Base-by-base conservation (phyloP, 2,797 vertebrate species). In the Anguilla pacifica region DNA sequence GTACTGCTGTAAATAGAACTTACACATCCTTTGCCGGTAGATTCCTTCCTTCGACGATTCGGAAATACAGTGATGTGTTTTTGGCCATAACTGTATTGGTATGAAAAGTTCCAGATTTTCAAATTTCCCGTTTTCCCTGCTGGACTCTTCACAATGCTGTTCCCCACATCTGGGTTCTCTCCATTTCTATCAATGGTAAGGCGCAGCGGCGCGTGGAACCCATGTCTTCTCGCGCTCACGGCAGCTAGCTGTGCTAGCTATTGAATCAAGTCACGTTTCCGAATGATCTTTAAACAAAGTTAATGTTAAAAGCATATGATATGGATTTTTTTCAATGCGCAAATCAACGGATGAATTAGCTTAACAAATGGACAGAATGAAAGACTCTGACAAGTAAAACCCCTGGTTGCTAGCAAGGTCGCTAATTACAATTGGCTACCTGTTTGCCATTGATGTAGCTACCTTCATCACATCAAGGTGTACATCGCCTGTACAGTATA, bases 1-100 rank as follows among this genome's bases (percentile, higher is more conserved):
- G 3, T 79, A 22, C 43, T 79, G 39, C 9, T 51, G 9, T 57
- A 7, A 15, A 51, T 64, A 74, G 89, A 92, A 96, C 97, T 98
- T 93, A 98, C 97, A 98, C 97, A 91, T 98, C 97, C 95, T 98
- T 98, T 90, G 97, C 97, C 5, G 97, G 97, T 91, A 98, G 97
- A 91, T 96, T 96, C 92, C 96, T 96, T 87, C 97, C 97, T 92
- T 98, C 97, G 92, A 98, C 97, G 93, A 98, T 97, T 39, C 97
- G 96, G 91, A 98, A 97, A 93, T 97, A 97, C 84, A 98, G 94
- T 88, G 97, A 96, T 74, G 97, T 97, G 90, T 97, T 97, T 95
- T 90, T 97, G 93, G 97, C 96, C 97, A 98, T 98, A 89, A 61
- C 94, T 87, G 84, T 87, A 67, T 53, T 35, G 46, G 19, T 89